These are phyloP conservation scores for Sus cebifrons DNA, from an alignment of 2,797 vertebrate species.

Conservation along the genomic window DNA sequence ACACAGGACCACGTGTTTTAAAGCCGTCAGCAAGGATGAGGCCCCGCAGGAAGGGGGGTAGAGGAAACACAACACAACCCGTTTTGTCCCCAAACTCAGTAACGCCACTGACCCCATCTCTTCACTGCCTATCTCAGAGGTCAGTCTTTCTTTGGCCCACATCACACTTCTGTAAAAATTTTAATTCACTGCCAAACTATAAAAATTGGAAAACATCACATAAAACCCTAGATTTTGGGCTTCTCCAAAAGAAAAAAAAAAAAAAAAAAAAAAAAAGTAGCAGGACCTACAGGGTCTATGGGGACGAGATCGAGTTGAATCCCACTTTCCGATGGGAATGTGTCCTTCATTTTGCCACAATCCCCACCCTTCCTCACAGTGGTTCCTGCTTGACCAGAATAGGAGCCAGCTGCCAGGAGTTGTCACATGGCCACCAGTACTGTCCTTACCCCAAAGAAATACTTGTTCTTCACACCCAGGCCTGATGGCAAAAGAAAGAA, in stretches of 20 bases:
- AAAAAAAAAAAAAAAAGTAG: not conserved
- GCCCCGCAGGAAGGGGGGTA: not conserved
- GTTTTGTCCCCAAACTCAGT: not conserved
- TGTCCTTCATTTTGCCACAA: not conserved
- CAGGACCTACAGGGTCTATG: not conserved
- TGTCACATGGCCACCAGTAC: not conserved
- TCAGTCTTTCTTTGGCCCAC: not conserved
- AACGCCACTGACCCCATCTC: too few relatives aligned
- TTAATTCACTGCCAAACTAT: not conserved
- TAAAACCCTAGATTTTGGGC: not conserved
- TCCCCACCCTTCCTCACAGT: not conserved
- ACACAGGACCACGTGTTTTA: slow-evolving; percentile 50
- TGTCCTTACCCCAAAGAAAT: not conserved
- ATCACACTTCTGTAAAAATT: not conserved
- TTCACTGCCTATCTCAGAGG: not conserved
- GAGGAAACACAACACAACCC: not conserved
- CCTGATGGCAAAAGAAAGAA: slow-evolving; percentile 30
- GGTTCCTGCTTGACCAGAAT: not conserved
- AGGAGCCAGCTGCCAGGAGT: not conserved
- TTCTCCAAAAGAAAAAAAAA: not conserved
- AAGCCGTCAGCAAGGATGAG: not conserved
- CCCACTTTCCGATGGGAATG: not conserved
- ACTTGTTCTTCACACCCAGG: not conserved
- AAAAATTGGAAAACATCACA: not conserved
- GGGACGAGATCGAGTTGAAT: not conserved